Base-by-base conservation (phyloP, 2,113 vertebrate species). In the Festucalex cinctus region DNA sequence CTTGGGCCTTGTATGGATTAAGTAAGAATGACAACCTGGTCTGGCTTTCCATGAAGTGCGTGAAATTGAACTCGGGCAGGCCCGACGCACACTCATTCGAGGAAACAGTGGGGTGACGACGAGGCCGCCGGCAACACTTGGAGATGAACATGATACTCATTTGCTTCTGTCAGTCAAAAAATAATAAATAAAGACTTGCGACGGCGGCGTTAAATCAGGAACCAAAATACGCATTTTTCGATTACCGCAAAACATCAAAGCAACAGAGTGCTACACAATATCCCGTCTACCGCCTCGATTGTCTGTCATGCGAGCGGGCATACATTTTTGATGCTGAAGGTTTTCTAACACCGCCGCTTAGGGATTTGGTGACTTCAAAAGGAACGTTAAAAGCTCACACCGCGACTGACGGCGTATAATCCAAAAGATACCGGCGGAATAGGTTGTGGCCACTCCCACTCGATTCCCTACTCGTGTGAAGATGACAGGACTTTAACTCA, bases 141-240 rank as follows among this genome's bases (percentile, higher is more conserved):
- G 20, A 84, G 77, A 86, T 79, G 78, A 86, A 88, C 86, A 88
- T 56, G 77, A 69, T 84, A 81, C 82, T 89, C 82, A 86, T 90
- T 91, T 89, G 89, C 86, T 88, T 80, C 77, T 77, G 86, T 88
- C 90, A 83, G 70, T 91, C 89, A 85, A 69, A 62, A 65, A 83
- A 66, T 8, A 81, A 65, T 3, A 19, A n/a, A 39, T 65, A 80
- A 59, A 2, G 32, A 66, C 26, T 63, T 2, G 48, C 61, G 67
- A 69, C 6, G 5, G 39, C 68, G 73, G 57, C 16, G 56, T 46
- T 35, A 56, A 67, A 44, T 69, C 12, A 3, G 24, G 61, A 82
- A 78, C 66, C 46, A 74, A 64, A 67, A 35, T 12, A 26, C 35
- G 36, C 20, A 1, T 53, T 69, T 83, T 78, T 78, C 65, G 73